A percentile compares a stretch with the other conserved stretches of the same genome.
These are phyloP conservation scores for Synergus umbraculus DNA, from an alignment of 2,888 invertebrate species.

Conservation along the genomic window DNA sequence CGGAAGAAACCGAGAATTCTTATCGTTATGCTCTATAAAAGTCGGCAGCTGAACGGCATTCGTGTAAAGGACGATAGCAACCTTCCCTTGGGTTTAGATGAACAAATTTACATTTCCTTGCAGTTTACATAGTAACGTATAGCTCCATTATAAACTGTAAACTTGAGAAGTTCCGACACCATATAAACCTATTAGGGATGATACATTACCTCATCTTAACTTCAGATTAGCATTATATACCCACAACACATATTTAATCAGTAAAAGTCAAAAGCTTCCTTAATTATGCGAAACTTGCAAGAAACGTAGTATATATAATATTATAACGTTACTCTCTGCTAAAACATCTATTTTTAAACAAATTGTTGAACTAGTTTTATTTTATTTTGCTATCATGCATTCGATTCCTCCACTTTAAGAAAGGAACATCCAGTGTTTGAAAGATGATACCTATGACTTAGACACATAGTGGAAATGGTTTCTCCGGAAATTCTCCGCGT, in stretches of 20 bases:
- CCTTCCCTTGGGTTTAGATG: constrained; percentile 16
- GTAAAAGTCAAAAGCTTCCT: no score
- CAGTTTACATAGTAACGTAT: constrained; percentile 2
- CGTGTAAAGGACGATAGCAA: constrained; percentile 32
- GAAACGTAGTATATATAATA: no score
- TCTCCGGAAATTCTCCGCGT: constrained; percentile 20
- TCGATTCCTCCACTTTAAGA: neutral
- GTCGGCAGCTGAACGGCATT: constrained; percentile 16
- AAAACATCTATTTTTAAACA: neutral
- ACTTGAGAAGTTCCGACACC: constrained; percentile 3
- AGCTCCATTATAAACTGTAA: constrained; percentile 14
- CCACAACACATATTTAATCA: neutral
- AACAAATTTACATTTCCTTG: constrained; percentile 33
- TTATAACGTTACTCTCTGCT: neutral
- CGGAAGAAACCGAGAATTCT: constrained; percentile 33
- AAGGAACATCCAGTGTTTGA: neutral
- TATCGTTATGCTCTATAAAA: constrained; percentile 38
- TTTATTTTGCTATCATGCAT: neutral
- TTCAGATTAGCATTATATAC: neutral
- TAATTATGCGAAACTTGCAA: no score
- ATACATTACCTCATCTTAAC: neutral
- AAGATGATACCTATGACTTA: constrained; percentile 27
- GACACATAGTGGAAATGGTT: constrained; percentile 15
- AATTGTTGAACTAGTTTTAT: neutral
- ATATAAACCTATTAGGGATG: neutral